These are phyloP conservation scores for Rhinichthys osculus DNA, from an alignment of 2,797 vertebrate genomes.

Conservation along the genomic window DNA sequence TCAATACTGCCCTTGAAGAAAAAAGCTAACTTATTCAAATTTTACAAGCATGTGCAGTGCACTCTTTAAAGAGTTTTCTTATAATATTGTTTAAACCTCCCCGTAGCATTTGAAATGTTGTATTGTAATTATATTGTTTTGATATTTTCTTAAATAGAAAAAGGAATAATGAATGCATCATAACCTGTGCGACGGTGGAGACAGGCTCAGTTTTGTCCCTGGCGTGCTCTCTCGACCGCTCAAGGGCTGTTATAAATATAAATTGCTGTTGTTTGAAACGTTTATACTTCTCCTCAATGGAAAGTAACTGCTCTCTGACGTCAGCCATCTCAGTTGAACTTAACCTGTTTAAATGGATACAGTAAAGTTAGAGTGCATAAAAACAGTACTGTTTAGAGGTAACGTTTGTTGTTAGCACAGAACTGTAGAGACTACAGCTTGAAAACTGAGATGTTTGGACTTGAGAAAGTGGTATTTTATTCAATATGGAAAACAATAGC, in stretches of 20 bases:
- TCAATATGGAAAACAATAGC: neutral
- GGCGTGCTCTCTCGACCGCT: constrained; percentile 75
- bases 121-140: no score
- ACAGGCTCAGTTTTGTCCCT: constrained; percentile 74
- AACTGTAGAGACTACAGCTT: neutral
- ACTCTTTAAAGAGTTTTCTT: no score
- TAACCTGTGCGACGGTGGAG: constrained; percentile 79
- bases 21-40: no score
- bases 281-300: constrained; percentile 72
- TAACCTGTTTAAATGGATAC: neutral
- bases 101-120: no score
- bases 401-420: neutral
- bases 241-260: constrained; percentile 76
- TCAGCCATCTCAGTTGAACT: constrained; percentile 73
- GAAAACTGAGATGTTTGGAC: neutral
- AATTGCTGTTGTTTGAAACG: constrained; percentile 84
- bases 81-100: no score
- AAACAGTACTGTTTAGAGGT: neutral
- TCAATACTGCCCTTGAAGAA: no score
- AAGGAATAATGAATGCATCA: neutral
- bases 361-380: neutral
- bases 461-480: neutral
- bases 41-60: no score
- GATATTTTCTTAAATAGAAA: no score
- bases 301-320: constrained; percentile 69